Base-by-base conservation (phyloP, 2,888 invertebrate genomes). In the Drosophila merina region DNA sequence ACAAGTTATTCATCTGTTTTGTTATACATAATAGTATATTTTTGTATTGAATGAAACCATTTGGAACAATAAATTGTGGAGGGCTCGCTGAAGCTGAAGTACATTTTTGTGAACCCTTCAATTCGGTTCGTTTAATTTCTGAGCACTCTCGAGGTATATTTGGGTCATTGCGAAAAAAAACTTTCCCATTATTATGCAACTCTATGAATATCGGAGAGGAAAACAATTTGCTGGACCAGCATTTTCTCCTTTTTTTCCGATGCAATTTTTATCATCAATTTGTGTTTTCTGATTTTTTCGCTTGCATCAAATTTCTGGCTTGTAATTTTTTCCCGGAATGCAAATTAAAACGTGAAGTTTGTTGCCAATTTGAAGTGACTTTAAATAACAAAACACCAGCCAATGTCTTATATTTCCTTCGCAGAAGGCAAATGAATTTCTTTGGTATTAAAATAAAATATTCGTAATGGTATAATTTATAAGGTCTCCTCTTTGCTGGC, bases 351-450 rank as follows among this genome's bases (percentile, higher is more conserved):
- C 68, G 14, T 80, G 63, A 44, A 74, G 44, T 72, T 67, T 87
- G 72, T 74, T 87, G 76, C 68, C 82, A 81, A 75, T 87, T 87
- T 85, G 69, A 77, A 86, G 78, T 81, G 81, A 72, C 80, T 80
- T 81, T 80, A 77, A 84, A 86, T 77, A 86, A 71, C 69, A 20
- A 74, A 74, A 54, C 56, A 42, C 20, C 44, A 59, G 63, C 68
- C 75, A 44, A 57, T 66, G 56, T 71, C 82, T 82, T 79, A 78
- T 78, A 75, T 75, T 75, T n/a, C 68, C 20, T 3, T 25, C 25
- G 14, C 8, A 48, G 40, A 8, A n/a, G 6, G 14, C 66, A 63
- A 58, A 58, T 47, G 57, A 57, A 51, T 33, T 56, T 40, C 12
- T 38, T 9, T 57, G 47, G 8, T 50, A 40, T 50, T 62, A 62